Percentiles rank a stretch among this genome's conserved stretches.
These are phyloP conservation scores for Zonotrichia albicollis DNA, from an alignment of 2,797 vertebrate species.

Conservation along the genomic window DNA sequence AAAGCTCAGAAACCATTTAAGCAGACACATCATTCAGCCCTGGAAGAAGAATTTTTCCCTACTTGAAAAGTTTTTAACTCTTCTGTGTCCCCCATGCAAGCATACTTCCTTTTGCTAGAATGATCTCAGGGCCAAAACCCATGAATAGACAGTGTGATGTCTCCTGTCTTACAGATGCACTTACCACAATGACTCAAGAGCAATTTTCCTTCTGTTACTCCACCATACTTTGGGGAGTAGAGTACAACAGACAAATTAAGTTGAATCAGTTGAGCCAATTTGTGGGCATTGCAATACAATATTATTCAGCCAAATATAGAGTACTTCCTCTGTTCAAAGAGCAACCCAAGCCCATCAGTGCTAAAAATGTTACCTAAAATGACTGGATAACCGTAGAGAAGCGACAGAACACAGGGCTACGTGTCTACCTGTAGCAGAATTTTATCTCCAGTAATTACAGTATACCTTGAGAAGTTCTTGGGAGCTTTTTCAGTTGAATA, in stretches of 20 bases:
- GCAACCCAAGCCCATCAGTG: neutral
- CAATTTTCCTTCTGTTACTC: slow-evolving; percentile 17
- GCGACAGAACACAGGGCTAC: neutral
- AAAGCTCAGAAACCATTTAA: neutral
- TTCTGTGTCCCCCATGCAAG: neutral
- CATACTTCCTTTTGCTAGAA: neutral
- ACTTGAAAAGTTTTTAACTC: neutral
- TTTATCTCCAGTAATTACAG: slow-evolving; percentile 26
- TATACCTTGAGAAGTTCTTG: neutral
- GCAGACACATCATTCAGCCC: neutral
- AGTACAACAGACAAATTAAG: neutral
- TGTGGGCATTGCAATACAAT: neutral
- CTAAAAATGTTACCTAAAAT: slow-evolving; percentile 32
- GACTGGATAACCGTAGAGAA: neutral
- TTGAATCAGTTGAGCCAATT: neutral
- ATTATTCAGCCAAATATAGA: slow-evolving; percentile 9
- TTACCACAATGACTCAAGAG: neutral
- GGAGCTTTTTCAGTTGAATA: neutral
- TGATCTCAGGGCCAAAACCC: neutral
- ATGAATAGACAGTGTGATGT: neutral
- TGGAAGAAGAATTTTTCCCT: neutral
- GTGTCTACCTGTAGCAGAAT: neutral
- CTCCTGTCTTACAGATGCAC: neutral
- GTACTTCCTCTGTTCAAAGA: neutral
- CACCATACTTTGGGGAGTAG: neutral